A percentile compares a stretch with the other conserved stretches of the same genome.
phyloP scores from a whole-genome alignment of 2,797 vertebrate species.

The Mus spretus region DNA sequence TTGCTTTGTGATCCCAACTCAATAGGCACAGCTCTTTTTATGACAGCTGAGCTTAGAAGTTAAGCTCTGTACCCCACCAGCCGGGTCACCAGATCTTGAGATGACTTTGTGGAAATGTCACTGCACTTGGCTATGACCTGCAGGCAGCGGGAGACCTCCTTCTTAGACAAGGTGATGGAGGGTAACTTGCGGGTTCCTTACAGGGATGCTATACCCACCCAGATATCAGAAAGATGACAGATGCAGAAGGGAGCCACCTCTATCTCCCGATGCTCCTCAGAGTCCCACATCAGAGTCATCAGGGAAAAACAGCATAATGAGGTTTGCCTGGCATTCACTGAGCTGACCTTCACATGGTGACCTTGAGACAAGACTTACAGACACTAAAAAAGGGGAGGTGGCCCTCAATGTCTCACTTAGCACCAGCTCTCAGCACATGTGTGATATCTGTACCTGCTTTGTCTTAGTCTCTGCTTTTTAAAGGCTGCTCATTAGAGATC shows the following conservation, averaged over 20 bases:
- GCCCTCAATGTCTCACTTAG: not conserved
- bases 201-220: not conserved
- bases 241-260: rapidly evolving
- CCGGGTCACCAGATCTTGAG: not conserved
- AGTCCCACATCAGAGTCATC: not conserved
- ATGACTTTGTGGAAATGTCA: not conserved
- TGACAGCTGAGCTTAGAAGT: rapidly evolving
- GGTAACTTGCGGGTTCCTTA: not conserved
- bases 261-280: too few relatives aligned
- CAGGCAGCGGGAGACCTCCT: not conserved
- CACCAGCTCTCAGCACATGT: not conserved
- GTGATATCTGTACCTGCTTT: not conserved
- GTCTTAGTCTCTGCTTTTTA: not conserved
- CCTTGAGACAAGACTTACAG: not conserved
- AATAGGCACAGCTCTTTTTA: not conserved
- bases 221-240: too few relatives aligned
- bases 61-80: not conserved
- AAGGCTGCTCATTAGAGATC: not conserved
- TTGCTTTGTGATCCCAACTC: rapidly evolving
- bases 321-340: not conserved
- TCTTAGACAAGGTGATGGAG: not conserved
- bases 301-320: not conserved
- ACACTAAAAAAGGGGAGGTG: not conserved
- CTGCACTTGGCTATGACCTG: not conserved
- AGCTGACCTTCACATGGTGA: not conserved